Evolutionary conservation across 2,113 vertebrate genomes (phyloP), one percentile per base, ranked within the genome.

Genomic region (Chitala chitala): DNA sequence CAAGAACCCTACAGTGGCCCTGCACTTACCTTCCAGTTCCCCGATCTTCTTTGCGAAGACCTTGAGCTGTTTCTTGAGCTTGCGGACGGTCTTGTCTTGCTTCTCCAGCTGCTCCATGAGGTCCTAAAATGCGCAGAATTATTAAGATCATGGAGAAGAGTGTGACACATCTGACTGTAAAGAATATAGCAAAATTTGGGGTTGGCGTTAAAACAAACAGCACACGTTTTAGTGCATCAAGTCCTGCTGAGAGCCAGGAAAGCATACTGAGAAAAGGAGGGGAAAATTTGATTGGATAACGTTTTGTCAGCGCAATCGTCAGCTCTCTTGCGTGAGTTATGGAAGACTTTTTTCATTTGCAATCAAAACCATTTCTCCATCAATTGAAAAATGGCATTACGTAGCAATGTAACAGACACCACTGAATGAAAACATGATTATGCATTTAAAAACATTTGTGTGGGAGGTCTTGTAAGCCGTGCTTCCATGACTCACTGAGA

Each of bases 101-200:
- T 98, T 98, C 89, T 99, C 97, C 79, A 98, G 86, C 85, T 99
- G 96, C 80, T 98, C 97, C 96, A 98, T 95, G 54, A 99, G 90
- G 87, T 99, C 96, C 97, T 99, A 80, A 65, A 75, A 77, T 15
- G 54, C 48, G 70, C 5, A 46, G 51, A 29, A 31, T 72, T 15
- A 38, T 74, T 10, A 65, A 61, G 13, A 4, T 10, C 31, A 13
- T 53, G 3, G 40, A 20, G 24, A 5, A 73, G 1, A 7, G n/a
- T 26, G 20, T 20, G 31, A 3, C 42, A 22, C 46, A 26, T 46
- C 22, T 26, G 26, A 24, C 46, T 68, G 44, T 38, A 3, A 22
- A 42, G 5, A 65, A 22, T 9, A 63, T 15, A 20, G 31, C 33
- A 56, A 59, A 22, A 15, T 64, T 74, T 68, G 64, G 58, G n/a